Evolutionary conservation across 2,888 invertebrate genomes (phyloP).

Genomic region (Pecten maximus): DNA sequence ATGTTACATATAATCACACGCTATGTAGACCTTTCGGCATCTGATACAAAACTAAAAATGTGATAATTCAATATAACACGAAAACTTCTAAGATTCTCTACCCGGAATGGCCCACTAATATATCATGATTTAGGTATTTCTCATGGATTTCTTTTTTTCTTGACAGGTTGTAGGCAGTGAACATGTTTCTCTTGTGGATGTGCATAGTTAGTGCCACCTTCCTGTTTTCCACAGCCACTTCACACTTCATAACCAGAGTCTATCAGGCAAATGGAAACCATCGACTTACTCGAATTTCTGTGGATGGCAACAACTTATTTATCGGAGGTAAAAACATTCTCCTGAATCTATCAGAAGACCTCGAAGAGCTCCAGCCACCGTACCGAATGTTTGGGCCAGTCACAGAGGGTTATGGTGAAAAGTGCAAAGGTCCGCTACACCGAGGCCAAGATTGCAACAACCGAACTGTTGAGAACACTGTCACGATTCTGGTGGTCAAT

Average conservation of each 20-base stretch:
- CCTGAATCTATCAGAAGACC: not conserved
- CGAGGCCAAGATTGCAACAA: not conserved
- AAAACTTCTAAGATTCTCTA: too few relatives aligned
- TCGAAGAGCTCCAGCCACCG: not conserved
- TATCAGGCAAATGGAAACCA: not conserved
- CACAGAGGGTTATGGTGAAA: not conserved
- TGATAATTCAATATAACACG: too few relatives aligned
- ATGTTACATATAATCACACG: too few relatives aligned
- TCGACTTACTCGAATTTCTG: not conserved
- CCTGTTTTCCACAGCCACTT: not conserved
- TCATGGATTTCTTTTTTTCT: too few relatives aligned
- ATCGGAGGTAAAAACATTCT: conserved; percentile 7
- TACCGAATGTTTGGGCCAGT: not conserved
- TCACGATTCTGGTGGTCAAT: not conserved
- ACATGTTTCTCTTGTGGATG: not conserved
- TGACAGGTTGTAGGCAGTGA: not conserved
- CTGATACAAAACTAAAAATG: too few relatives aligned
- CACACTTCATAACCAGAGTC: not conserved
- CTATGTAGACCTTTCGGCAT: too few relatives aligned
- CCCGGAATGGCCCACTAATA: too few relatives aligned
- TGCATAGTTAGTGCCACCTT: not conserved
- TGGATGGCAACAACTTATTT: not conserved
- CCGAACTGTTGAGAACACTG: not conserved
- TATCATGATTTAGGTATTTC: too few relatives aligned
- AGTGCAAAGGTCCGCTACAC: not conserved